These are phyloP conservation scores for Anthophora plumipes DNA, from an alignment of 2,888 invertebrate genomes.

Conservation along the genomic window DNA sequence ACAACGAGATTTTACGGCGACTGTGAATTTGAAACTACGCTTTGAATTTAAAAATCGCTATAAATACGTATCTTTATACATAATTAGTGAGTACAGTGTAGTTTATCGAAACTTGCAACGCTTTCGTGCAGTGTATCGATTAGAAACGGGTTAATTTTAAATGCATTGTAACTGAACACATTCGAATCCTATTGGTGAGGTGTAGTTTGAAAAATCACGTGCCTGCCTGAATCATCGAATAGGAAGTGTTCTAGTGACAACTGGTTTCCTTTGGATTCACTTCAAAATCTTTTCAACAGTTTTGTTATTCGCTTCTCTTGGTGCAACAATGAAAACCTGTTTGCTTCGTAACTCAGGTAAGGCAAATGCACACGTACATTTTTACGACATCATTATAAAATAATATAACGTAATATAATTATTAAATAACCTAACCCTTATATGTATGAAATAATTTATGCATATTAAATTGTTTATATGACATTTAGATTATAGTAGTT, in stretches of 20 bases:
- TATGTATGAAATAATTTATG: no score
- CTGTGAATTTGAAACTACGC: not conserved
- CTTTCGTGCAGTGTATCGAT: not conserved
- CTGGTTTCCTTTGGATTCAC: not conserved
- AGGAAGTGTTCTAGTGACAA: not conserved
- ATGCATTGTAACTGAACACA: not conserved
- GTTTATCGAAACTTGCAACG: no score
- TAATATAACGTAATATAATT: not conserved
- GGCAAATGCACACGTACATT: not conserved
- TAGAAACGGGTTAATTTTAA: not conserved
- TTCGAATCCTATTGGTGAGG: conserved; percentile 17
- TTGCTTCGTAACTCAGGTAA: not conserved
- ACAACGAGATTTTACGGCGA: not conserved
- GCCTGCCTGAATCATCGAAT: not conserved
- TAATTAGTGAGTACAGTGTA: not conserved
- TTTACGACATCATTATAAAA: not conserved
- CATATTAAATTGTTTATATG: not conserved
- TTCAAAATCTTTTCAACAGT: not conserved
- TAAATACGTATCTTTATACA: not conserved
- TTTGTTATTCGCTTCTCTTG: not conserved
- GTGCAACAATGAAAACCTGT: not conserved
- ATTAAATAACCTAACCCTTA: not conserved
- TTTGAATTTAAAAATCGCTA: not conserved
- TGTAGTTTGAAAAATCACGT: not conserved
- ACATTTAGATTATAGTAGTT: not conserved